Evolutionary conservation across 2,797 vertebrate genomes (phyloP).

Genomic region (Eidolon dupreanum): DNA sequence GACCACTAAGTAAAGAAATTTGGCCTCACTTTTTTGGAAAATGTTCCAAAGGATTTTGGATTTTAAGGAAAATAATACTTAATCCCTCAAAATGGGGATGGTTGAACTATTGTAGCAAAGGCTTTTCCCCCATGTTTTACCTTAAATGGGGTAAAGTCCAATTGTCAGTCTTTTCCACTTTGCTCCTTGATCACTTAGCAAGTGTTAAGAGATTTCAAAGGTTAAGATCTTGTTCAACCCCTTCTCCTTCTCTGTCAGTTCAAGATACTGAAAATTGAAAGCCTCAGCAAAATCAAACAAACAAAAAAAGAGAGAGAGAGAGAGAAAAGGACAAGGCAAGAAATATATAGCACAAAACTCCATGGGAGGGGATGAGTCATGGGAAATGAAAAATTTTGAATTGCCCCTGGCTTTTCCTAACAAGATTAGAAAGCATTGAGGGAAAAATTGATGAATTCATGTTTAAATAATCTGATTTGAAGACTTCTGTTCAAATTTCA

Average conservation of each 20-base stretch:
- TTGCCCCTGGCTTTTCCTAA: constrained; percentile 25
- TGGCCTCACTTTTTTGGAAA: constrained; percentile 10
- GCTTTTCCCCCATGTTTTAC: background rate
- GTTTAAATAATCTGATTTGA: constrained; percentile 29
- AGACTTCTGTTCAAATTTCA: constrained; percentile 49
- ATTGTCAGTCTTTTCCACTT: constrained; percentile 26
- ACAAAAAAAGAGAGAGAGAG: too few species aligned
- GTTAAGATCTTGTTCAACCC: constrained; percentile 45
- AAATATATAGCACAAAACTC: constrained; percentile 63
- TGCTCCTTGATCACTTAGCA: constrained; percentile 67
- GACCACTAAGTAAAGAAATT: constrained; percentile 28
- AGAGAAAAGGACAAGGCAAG: background rate
- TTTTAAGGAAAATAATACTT: constrained; percentile 38
- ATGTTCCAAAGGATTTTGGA: constrained; percentile 18
- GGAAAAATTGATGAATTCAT: constrained; percentile 9
- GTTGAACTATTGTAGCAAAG: background rate
- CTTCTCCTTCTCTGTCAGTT: constrained; percentile 52
- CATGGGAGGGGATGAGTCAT: constrained; percentile 14
- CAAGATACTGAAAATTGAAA: constrained; percentile 65
- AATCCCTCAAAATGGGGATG: background rate
- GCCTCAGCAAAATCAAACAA: constrained; percentile 49
- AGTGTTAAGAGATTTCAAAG: constrained; percentile 78
- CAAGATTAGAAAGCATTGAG: background rate
- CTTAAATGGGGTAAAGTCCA: constrained; percentile 56
- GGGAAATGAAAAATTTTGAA: background rate